A percentile compares a stretch with the other conserved stretches of the same genome.
Conservation (phyloP, 2,797 vertebrate genomes). For the Hydrolagus colliei region DNA sequence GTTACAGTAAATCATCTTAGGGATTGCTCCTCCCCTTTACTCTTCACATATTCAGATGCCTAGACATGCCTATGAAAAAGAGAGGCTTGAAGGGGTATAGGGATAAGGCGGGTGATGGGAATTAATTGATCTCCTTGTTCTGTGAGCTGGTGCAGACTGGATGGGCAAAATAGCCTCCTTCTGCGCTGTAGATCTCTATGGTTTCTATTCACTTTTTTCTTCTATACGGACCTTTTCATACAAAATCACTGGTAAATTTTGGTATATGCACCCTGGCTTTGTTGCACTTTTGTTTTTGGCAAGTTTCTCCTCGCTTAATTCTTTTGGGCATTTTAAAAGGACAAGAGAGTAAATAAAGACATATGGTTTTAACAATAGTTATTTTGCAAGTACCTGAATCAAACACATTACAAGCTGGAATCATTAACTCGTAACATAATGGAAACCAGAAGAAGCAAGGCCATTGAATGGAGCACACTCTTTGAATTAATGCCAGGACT, state of each 20-base stretch:
- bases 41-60: too few relatives aligned
- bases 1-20: conserved; percentile 15
- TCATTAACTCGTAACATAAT: conserved; percentile 31
- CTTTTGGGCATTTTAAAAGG: conserved; percentile 26
- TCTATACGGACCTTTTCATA: not conserved
- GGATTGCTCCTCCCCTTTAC: not conserved
- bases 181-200: too few relatives aligned
- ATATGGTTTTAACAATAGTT: conserved; percentile 20
- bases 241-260: not conserved
- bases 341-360: conserved; percentile 29
- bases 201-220: not conserved
- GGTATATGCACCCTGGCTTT: conserved; percentile 8
- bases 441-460: conserved; percentile 30
- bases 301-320: not conserved
- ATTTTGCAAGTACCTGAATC: conserved; percentile 31
- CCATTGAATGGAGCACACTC: conserved; percentile 24
- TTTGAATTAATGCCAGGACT: conserved; percentile 25
- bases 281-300: not conserved
- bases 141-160: too few relatives aligned
- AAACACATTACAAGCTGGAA: conserved; percentile 31
- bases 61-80: too few relatives aligned
- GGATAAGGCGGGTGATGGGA: too few relatives aligned
- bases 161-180: too few relatives aligned
- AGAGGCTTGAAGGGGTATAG: too few relatives aligned
- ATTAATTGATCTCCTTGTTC: too few relatives aligned